phyloP scores from a whole-genome alignment of 2,888 invertebrate species.

The Dryomyza anilis region DNA sequence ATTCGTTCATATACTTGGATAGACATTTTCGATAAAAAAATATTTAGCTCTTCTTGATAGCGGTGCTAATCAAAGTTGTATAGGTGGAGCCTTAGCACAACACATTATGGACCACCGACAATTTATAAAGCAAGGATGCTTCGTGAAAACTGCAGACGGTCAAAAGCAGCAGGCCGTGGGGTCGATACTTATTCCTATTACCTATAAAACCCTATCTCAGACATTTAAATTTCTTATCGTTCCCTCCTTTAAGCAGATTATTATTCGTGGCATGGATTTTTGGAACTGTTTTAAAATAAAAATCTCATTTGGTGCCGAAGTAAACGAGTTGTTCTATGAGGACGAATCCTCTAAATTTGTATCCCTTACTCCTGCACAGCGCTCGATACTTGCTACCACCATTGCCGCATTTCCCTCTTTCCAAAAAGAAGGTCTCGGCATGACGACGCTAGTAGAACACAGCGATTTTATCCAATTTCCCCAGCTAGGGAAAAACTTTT shows the following conservation, averaged over 20 bases:
- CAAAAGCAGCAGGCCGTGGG: background rate
- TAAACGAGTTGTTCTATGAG: background rate
- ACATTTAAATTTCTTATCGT: background rate
- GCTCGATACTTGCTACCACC: background rate
- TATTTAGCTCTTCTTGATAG: conserved; percentile 4
- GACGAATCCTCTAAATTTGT: background rate
- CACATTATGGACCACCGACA: background rate
- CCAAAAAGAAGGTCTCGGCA: background rate
- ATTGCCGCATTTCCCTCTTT: background rate
- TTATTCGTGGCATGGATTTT: conserved; percentile 13
- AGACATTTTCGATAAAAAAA: background rate
- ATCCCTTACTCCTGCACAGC: background rate
- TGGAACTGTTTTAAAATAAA: conserved; percentile 5
- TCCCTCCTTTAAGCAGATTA: background rate
- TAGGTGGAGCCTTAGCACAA: conserved; percentile 1
- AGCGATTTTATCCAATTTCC: background rate
- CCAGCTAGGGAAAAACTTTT: background rate
- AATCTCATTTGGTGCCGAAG: background rate
- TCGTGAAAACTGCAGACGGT: conserved; percentile 3
- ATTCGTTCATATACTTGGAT: background rate
- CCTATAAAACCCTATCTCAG: background rate
- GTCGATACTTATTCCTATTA: background rate
- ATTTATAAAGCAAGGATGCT: background rate
- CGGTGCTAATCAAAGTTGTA: background rate
- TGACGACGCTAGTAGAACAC: background rate